Evolutionary conservation across 1,140 invertebrate genomes (phyloP), one percentile per base, ranked within the genome.

Genomic region (Drosophila mauritiana): DNA sequence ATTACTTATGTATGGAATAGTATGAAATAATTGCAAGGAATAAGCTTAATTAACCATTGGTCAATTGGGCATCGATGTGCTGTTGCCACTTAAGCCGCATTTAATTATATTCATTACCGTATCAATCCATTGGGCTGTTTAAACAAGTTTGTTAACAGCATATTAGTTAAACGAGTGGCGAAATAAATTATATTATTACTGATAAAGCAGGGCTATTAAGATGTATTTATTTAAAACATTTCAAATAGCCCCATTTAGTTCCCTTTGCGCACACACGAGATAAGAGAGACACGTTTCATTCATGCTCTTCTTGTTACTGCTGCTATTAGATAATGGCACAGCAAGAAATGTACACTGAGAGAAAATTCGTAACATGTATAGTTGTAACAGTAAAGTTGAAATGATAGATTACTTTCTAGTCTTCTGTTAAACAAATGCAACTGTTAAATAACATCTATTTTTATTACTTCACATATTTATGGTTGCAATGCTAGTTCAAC

Each of bases 271-370:
- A 37, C 40, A 53, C 22, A 63, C 20, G 25, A 46, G 63, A 68
- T 68, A 70, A 70, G 67, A 37, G 40, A 46, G 42, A 70, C 63
- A 70, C 48, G 67, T 54, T 61, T 48, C 54, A 52, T 61, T 51
- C 54, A 59, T 59, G 43, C 57, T 58, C 34, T 63, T 64, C 54
- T 64, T 51, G 48, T 61, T 51, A 52, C 45, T 61, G 42, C 46
- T 58, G 62, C 78, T 64, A 86, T 86, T 86, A 86, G 69, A 88
- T 86, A 86, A 82, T 86, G 62, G 46, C 49, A 42, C 42, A 57
- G 43, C 51, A 63, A 40, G 10, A 64, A 64, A 51, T 42, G 0
- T 27, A 11, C 59, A 67, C 64, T 22, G 0, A 15, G 7, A 63
- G 3, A 67, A 65, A 37, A 17, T 22, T 0, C 5, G 2, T 37